Percentiles rank a stretch among this genome's conserved stretches.
These are phyloP conservation scores for Phania funesta DNA, from an alignment of 2,888 invertebrate genomes.

Conservation along the genomic window DNA sequence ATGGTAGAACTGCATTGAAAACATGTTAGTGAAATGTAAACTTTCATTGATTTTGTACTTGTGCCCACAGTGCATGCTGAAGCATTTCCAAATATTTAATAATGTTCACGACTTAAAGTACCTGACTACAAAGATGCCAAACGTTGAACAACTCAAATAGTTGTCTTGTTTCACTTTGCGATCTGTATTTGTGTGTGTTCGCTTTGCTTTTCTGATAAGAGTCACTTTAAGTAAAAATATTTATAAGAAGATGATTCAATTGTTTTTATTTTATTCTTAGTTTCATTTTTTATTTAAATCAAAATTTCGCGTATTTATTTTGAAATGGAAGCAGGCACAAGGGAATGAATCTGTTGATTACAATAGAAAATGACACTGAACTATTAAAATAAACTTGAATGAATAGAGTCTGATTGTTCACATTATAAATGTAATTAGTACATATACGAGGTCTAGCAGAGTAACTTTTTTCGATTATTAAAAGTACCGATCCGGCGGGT, in stretches of 20 bases:
- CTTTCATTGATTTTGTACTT: too few relatives aligned
- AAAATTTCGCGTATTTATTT: conserved; percentile 20
- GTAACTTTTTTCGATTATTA: neutral
- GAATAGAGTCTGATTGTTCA: conserved; percentile 10
- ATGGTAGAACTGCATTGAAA: too few relatives aligned
- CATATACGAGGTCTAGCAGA: neutral
- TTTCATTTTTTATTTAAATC: conserved; percentile 24
- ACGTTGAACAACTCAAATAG: neutral
- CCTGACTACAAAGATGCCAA: neutral
- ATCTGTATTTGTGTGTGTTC: neutral
- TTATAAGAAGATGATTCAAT: conserved; percentile 51
- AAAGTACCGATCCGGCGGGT: too few relatives aligned
- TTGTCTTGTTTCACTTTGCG: neutral
- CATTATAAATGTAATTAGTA: neutral
- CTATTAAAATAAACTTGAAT: conserved; percentile 49
- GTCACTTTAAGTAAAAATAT: neutral
- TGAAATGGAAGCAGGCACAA: neutral
- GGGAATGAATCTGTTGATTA: conserved; percentile 26
- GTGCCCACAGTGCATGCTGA: too few relatives aligned
- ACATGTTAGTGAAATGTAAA: too few relatives aligned
- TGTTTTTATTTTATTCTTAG: conserved; percentile 9
- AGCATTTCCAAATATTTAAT: too few relatives aligned
- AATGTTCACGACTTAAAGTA: too few relatives aligned
- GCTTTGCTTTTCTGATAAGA: conserved; percentile 26
- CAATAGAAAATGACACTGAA: conserved; percentile 58